Percentiles rank a stretch among this genome's conserved stretches.
Conservation (phyloP, 2,797 vertebrate species). For the Enteromius mattozi region DNA sequence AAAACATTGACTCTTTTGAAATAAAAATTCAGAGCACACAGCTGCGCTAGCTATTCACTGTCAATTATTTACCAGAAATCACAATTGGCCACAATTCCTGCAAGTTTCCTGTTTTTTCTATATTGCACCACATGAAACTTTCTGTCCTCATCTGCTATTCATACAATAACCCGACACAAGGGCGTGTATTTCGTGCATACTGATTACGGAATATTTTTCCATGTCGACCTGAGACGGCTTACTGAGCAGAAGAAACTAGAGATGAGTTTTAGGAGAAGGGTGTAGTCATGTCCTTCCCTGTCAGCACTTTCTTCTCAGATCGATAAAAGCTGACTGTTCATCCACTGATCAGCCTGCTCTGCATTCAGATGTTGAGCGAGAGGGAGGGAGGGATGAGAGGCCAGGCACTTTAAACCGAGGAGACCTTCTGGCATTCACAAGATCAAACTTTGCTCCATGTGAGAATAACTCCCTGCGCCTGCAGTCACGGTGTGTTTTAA, state of each 20-base stretch:
- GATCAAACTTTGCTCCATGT: constrained; percentile 33
- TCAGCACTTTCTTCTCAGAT: constrained; percentile 61
- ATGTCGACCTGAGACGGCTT: constrained; percentile 50
- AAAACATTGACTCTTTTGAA: background rate
- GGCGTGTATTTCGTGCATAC: constrained; percentile 48
- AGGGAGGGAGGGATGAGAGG: constrained; percentile 14
- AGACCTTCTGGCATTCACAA: constrained; percentile 53
- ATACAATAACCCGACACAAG: constrained; percentile 44
- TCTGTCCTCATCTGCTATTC: constrained; percentile 39
- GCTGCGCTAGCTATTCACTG: background rate
- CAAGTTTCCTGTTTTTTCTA: constrained; percentile 1
- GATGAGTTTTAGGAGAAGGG: constrained; percentile 51
- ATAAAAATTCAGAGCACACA: constrained; percentile 2
- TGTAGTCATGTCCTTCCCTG: constrained; percentile 52
- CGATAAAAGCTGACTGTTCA: constrained; percentile 65
- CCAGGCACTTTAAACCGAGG: constrained; percentile 54
- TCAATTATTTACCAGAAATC: constrained; percentile 14
- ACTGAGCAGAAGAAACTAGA: constrained; percentile 52
- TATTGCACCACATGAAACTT: constrained; percentile 13
- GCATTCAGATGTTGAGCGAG: constrained; percentile 49
- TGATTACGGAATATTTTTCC: constrained; percentile 47
- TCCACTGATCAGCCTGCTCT: constrained; percentile 56
- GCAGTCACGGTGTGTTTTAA: constrained; percentile 12
- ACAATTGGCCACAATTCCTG: background rate
- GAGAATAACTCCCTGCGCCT: constrained; percentile 22